Evolutionary conservation across 2,888 invertebrate genomes (phyloP), one percentile per base, ranked within the genome.

Genomic region (Apantesis nais): DNA sequence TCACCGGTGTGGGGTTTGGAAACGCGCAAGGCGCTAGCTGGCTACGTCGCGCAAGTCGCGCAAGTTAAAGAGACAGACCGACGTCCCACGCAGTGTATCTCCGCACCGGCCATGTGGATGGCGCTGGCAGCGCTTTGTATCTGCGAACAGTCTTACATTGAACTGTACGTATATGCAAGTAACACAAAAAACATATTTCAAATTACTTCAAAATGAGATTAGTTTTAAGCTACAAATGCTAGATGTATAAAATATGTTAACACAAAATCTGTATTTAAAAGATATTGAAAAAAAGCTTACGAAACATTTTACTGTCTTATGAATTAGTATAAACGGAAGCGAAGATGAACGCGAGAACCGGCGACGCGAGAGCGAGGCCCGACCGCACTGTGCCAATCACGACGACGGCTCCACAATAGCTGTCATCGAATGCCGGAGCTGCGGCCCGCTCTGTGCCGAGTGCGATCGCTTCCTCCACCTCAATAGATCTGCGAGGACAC

Each of bases 381-480:
- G 98, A 86, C 98, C 98, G 12, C 97, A 97, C 77, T 99, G 99
- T 93, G 97, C 97, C 67, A 99, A 99, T 92, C 99, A 99, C 90
- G 99, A 99, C 88, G 99, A 99, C 89, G 98, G 98, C 0, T 97
- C 97, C 87, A 99, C 99, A 0, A 96, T 97, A 22, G 99, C 99
- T 0, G 98, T 99, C 74, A 98, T 99, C 74, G 98, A 99, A 82
- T 99, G 99, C 90, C 97, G 97, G 81, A 96, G 96, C 12, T 99
- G 99, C 88, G 99, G 98, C 31, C 97, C 99, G 75, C 95, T 99
- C 48, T 99, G 99, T 90, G 97, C 97, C 0, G 99, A 99, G 88
- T 99, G 99, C 90, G 99, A 99, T 92, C 96, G 99, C 68, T 98
- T 99, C 88, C 95, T 99, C 73, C 99, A 99, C 93, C 96, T 99